Conservation (phyloP, 1,140 invertebrate genomes). For the Maconellicoccus hirsutus region DNA sequence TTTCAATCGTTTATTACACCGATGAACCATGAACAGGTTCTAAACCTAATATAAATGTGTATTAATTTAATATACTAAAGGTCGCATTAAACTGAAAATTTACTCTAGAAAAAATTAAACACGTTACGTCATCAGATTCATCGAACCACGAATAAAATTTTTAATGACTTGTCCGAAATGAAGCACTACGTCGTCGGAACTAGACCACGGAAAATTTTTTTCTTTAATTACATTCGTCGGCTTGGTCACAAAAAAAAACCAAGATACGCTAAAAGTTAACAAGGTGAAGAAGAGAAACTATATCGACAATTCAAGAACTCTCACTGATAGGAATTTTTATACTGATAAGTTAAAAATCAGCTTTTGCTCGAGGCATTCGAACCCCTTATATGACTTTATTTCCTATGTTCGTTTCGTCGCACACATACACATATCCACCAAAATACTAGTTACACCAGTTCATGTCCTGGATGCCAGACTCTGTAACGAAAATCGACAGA, state of each 20-base stretch:
- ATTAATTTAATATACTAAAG: too few species aligned
- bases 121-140: neutral
- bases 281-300: neutral
- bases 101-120: too few species aligned
- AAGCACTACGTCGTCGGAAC: neutral
- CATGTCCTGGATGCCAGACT: slow-evolving; percentile 2
- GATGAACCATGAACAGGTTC: too few species aligned
- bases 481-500: slow-evolving; percentile 3
- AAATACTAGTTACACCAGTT: slow-evolving; percentile 9
- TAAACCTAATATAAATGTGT: too few species aligned
- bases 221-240: neutral
- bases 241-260: neutral
- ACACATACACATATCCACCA: neutral
- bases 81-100: too few species aligned
- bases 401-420: neutral
- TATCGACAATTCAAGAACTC: neutral
- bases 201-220: neutral
- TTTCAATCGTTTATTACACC: too few species aligned
- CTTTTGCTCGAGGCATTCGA: neutral
- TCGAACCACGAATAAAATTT: neutral
- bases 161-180: neutral
- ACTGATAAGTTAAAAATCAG: neutral
- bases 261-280: neutral
- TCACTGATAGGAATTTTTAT: neutral
- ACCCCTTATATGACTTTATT: neutral